These are phyloP conservation scores for Gerris lacustris DNA, from an alignment of 2,888 invertebrate species.

Conservation along the genomic window DNA sequence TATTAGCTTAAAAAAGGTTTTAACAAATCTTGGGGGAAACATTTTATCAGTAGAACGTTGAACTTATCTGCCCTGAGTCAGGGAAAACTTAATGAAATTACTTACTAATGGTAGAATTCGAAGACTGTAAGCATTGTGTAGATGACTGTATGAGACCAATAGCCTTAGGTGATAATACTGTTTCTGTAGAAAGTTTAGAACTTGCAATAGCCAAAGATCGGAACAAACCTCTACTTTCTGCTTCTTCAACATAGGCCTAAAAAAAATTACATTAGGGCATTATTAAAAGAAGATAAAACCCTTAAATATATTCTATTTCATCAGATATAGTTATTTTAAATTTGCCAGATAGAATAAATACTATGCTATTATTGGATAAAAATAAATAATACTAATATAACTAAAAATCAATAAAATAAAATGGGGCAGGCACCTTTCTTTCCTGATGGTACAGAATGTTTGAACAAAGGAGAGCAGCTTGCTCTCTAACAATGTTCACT, in stretches of 20 bases:
- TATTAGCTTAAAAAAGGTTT: too few relatives aligned
- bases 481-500: constrained; percentile 44
- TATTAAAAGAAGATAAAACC: too few relatives aligned
- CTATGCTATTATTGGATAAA: too few relatives aligned
- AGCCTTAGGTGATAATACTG: too few relatives aligned
- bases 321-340: too few relatives aligned
- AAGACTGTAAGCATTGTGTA: not conserved
- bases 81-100: not conserved
- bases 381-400: too few relatives aligned
- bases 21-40: too few relatives aligned
- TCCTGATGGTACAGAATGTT: constrained; percentile 36
- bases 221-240: not conserved
- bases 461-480: constrained; percentile 42
- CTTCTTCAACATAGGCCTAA: not conserved
- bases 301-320: too few relatives aligned
- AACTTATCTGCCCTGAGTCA: not conserved
- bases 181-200: not conserved
- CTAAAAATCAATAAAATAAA: too few relatives aligned
- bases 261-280: not conserved
- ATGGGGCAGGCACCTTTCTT: constrained; percentile 25
- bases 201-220: not conserved
- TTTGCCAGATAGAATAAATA: too few relatives aligned
- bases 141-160: not conserved
- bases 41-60: too few relatives aligned
- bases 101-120: not conserved